Conservation (phyloP, 2,888 invertebrate genomes). For the Ophion obscuratus region DNA sequence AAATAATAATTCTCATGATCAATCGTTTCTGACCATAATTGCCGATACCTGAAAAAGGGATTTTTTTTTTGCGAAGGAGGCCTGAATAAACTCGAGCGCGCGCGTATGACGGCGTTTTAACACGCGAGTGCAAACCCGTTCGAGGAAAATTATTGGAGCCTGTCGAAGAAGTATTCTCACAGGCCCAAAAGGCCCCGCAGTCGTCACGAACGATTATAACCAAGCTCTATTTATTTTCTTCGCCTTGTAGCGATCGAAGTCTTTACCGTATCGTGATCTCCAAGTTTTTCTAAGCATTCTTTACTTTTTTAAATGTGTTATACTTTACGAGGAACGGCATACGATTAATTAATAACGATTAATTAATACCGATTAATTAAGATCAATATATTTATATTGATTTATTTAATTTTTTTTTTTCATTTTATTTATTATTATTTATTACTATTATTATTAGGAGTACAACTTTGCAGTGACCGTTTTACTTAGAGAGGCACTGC, state of each 20-base stretch:
- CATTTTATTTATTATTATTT: too few relatives aligned
- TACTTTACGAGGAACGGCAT: not conserved
- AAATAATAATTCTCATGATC: not conserved
- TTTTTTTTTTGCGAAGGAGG: not conserved
- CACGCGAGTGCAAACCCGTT: conserved; percentile 70
- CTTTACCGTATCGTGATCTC: not conserved
- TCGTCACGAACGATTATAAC: conserved; percentile 60
- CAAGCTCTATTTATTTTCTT: conserved; percentile 78
- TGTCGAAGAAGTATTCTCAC: conserved; percentile 69
- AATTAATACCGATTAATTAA: not conserved
- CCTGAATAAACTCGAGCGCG: not conserved
- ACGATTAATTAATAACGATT: not conserved
- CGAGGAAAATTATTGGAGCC: conserved; percentile 78
- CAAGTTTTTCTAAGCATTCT: not conserved
- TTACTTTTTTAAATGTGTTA: not conserved
- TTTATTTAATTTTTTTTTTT: too few relatives aligned
- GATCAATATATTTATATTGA: not conserved
- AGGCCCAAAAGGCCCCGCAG: conserved; percentile 38
- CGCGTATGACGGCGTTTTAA: conserved; percentile 13
- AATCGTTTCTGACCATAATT: not conserved
- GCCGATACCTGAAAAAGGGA: not conserved
- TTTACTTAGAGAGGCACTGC: too few relatives aligned
- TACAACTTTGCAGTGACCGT: too few relatives aligned
- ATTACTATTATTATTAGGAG: too few relatives aligned
- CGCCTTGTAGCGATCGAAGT: conserved; percentile 61